Evolutionary conservation across 2,888 invertebrate genomes (phyloP), one percentile per base, ranked within the genome.

Genomic region (Drosophila rubida): DNA sequence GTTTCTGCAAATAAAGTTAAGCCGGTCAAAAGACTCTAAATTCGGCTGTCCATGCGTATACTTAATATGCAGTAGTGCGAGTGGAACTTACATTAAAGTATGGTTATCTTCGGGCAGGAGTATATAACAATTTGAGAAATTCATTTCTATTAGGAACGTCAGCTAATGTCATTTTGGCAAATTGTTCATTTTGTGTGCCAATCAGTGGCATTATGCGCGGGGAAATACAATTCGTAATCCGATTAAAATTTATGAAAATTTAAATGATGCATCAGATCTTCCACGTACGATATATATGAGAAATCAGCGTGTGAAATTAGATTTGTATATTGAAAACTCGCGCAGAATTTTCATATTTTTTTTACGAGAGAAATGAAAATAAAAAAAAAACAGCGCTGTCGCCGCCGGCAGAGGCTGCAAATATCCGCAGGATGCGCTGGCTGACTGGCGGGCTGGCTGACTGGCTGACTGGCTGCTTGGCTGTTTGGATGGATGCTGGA

Each of bases 361-460:
- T 54, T 32, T 32, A 41, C 19, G 19, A 41, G 8, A 23, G 11
- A 45, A 25, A 55, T 45, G 44, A 23, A 45, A 51, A 59, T 23
- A 25, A 42, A 54, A 54, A 39, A 50, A n/a, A 11, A 35, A 8
- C 23, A 8, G 22, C 35, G 60, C 19, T 27, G 6, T 13, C 8
- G 41, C 23, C 39, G 23, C 6, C 27, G 46, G 39, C 32, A 22
- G 42, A 39, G 51, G 65, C 63, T 74, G 62, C 76, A 78, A 81
- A 81, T 81, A 81, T 81, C 84, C 79, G 81, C 79, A 81, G 80
- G 84, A 84, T 78, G 80, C 75, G 73, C 58, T 49, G 64, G 22
- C 37, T 67, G 54, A 44, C 45, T 16, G 14, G 60, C 61, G 54
- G 59, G 19, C 30, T 53, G 27, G 23, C 5, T 16, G 39, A 30